A percentile compares a stretch with the other conserved stretches of the same genome.
phyloP scores from a whole-genome alignment of 2,888 invertebrate genomes.

The Chromoteleia sp. region DNA sequence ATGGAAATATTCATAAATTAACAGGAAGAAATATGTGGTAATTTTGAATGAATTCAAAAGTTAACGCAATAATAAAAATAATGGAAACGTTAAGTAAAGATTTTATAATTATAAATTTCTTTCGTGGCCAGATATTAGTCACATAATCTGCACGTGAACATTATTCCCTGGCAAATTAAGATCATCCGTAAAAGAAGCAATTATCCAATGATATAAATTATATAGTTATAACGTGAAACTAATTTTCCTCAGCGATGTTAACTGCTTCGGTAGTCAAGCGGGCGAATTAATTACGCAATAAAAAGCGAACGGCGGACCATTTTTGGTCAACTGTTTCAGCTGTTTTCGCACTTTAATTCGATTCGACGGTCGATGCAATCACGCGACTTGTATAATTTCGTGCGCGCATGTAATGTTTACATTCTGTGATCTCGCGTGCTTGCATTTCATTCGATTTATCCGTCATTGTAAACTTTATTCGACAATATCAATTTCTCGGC shows the following conservation, averaged over 20 bases:
- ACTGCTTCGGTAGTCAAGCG: slow-evolving; percentile 13
- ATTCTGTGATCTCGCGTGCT: slow-evolving; percentile 5
- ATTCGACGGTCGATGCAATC: slow-evolving; percentile 16
- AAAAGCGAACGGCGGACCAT: slow-evolving; percentile 17
- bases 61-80: no score
- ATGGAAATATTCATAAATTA: no score
- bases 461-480: slow-evolving; percentile 42
- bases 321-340: slow-evolving; percentile 39
- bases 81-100: no score
- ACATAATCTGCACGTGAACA: no score
- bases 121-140: no score
- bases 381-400: slow-evolving; percentile 23
- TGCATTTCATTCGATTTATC: slow-evolving; percentile 37
- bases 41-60: no score
- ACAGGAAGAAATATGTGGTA: no score
- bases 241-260: not conserved
- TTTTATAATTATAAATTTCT: no score
- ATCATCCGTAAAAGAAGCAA: no score
- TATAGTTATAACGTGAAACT: not conserved
- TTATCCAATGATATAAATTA: no score
- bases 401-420: slow-evolving; percentile 33
- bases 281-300: slow-evolving; percentile 30
- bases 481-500: slow-evolving; percentile 43
- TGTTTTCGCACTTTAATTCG: slow-evolving; percentile 36
- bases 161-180: no score